Percentiles rank a stretch among this genome's conserved stretches.
Evolutionary conservation across 1,140 invertebrate species (phyloP).

Genomic region (Hyposmocoma kahamanoa): DNA sequence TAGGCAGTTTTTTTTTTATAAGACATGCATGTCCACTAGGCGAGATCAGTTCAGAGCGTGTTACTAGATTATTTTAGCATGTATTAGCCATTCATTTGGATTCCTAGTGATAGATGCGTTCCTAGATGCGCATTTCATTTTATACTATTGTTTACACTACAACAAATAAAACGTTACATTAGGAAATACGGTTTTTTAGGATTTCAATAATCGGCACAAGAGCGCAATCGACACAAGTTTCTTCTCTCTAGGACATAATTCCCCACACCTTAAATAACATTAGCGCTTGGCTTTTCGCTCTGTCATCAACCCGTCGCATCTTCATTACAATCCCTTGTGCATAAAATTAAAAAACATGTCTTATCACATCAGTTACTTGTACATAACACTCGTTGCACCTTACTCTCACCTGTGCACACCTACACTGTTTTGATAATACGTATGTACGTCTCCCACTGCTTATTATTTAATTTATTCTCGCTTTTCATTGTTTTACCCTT

Average conservation of each 20-base stretch:
- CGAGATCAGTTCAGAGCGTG: slow-evolving; percentile 9
- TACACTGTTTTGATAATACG: too few species aligned
- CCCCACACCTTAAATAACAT: too few species aligned
- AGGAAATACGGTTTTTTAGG: not conserved
- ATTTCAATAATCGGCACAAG: not conserved
- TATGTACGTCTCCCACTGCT: slow-evolving; percentile 33
- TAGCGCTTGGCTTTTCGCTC: too few species aligned
- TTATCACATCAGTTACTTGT: too few species aligned
- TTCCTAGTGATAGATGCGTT: slow-evolving; percentile 13
- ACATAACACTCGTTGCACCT: too few species aligned
- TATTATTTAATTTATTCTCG: slow-evolving; percentile 45
- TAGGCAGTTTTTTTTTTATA: slow-evolving; percentile 18
- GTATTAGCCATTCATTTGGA: too few species aligned
- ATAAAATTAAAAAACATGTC: too few species aligned
- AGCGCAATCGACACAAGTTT: too few species aligned
- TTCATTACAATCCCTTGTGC: too few species aligned
- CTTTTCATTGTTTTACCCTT: slow-evolving; percentile 63
- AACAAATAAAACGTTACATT: slow-evolving; percentile 2
- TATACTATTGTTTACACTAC: slow-evolving; percentile 18
- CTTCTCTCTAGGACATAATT: too few species aligned
- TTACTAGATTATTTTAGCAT: slow-evolving; percentile 31
- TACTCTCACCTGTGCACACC: too few species aligned
- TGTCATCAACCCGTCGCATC: too few species aligned
- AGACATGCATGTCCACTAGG: slow-evolving; percentile 45
- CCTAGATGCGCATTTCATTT: slow-evolving; percentile 69